Percentiles rank a stretch among this genome's conserved stretches.
Evolutionary conservation across 1,140 invertebrate species (phyloP).

Genomic region (Cydia fagiglandana): DNA sequence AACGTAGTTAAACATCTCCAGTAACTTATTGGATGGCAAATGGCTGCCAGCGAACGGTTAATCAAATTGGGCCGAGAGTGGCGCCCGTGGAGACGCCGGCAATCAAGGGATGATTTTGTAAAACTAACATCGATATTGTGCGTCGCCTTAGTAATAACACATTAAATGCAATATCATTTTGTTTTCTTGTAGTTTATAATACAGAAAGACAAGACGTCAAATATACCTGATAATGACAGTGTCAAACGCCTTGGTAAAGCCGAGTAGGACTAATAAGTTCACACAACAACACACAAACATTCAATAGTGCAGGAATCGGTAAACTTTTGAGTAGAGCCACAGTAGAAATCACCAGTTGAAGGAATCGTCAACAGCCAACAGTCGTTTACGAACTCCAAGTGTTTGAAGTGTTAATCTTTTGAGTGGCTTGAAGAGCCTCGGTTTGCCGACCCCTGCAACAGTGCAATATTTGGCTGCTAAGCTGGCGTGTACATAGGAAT

Average conservation of each 20-base stretch:
- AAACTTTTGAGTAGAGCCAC: no score
- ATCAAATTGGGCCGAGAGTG: slow-evolving; percentile 25
- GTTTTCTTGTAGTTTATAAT: background rate
- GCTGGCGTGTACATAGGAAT: background rate
- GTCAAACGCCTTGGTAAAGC: background rate
- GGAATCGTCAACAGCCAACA: no score
- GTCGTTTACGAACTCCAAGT: no score
- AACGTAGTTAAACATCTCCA: slow-evolving; percentile 5
- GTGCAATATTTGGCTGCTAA: background rate
- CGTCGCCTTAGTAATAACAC: background rate
- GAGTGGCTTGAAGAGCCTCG: no score
- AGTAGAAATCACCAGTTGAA: no score
- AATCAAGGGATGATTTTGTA: background rate
- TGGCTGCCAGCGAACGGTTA: slow-evolving; percentile 1
- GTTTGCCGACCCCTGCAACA: no score
- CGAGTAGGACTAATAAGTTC: background rate
- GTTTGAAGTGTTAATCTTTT: no score
- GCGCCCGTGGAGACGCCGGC: background rate
- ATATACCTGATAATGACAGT: background rate
- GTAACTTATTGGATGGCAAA: background rate
- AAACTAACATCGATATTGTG: background rate
- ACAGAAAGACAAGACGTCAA: background rate
- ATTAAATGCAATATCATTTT: background rate
- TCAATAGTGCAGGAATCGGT: background rate
- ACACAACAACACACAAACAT: background rate